phyloP scores from a whole-genome alignment of 2,113 vertebrate species.

The Pterophyllum scalare region DNA sequence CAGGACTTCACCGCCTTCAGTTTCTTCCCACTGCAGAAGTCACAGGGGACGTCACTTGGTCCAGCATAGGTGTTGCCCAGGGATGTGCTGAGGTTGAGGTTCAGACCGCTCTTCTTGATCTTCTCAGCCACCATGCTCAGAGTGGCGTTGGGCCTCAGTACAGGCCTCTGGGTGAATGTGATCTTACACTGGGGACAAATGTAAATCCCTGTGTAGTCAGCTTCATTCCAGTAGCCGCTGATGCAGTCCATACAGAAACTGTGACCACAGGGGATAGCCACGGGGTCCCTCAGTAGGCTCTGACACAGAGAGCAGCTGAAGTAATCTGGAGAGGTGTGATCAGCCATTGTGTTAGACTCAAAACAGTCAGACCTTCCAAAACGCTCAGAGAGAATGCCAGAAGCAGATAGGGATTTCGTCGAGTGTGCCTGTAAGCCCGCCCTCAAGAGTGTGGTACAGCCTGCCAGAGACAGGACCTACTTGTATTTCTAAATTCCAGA shows the following conservation, averaged over 20 bases:
- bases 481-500: slow-evolving; percentile 85
- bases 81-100: slow-evolving; percentile 64
- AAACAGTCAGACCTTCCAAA: slow-evolving; percentile 56
- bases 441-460: slow-evolving; percentile 70
- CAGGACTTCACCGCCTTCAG: slow-evolving; percentile 85
- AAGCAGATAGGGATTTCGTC: slow-evolving; percentile 42
- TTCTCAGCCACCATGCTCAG: slow-evolving; percentile 85
- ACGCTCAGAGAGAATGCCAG: slow-evolving; percentile 44
- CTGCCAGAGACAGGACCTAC: slow-evolving; percentile 79
- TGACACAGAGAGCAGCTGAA: slow-evolving; percentile 82
- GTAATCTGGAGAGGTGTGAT: slow-evolving; percentile 81
- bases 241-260: slow-evolving; percentile 87
- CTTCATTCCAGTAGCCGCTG: slow-evolving; percentile 86
- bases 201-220: slow-evolving; percentile 86
- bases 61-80: slow-evolving; percentile 73
- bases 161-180: slow-evolving; percentile 85
- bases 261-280: slow-evolving; percentile 85
- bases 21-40: slow-evolving; percentile 83
- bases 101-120: slow-evolving; percentile 80
- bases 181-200: slow-evolving; percentile 85
- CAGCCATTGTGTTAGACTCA: slow-evolving; percentile 74
- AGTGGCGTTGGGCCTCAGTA: slow-evolving; percentile 82
- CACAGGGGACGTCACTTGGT: slow-evolving; percentile 77
- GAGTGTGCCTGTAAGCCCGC: slow-evolving; percentile 64
- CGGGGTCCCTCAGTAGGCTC: slow-evolving; percentile 81